A percentile compares a stretch with the other conserved stretches of the same genome.
phyloP scores from a whole-genome alignment of 2,888 invertebrate species.

The Keiferia lycopersicella region DNA sequence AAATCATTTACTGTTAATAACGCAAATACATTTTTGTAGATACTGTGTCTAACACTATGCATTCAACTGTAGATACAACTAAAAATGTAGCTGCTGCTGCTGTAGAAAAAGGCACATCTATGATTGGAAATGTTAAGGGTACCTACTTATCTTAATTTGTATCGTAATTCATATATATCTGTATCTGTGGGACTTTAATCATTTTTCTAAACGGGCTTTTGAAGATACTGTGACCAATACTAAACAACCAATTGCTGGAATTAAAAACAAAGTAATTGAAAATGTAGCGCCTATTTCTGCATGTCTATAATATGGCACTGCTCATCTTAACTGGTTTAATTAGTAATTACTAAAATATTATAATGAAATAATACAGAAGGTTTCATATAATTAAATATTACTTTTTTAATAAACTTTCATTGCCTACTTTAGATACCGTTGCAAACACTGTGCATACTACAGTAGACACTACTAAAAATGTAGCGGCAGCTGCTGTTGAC shows the following conservation, averaged over 20 bases:
- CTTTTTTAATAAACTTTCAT: neutral
- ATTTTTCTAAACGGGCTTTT: neutral
- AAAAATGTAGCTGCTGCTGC: slow-evolving; percentile 41
- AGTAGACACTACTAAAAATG: slow-evolving; percentile 55
- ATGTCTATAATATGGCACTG: too few species aligned
- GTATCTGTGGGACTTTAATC: neutral
- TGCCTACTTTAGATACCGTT: slow-evolving; percentile 43
- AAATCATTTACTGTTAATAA: neutral
- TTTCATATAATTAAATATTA: too few species aligned
- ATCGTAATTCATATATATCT: too few species aligned
- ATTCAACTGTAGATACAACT: slow-evolving; percentile 26
- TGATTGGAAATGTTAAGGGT: slow-evolving; percentile 49
- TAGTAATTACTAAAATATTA: too few species aligned
- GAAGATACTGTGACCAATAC: neutral
- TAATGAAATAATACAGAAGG: too few species aligned
- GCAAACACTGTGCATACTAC: slow-evolving; percentile 45
- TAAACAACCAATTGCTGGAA: too few species aligned
- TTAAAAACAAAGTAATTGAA: too few species aligned
- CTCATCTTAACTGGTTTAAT: too few species aligned
- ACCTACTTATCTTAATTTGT: slow-evolving; percentile 28
- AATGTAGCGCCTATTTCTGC: too few species aligned
- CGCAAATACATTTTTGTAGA: slow-evolving; percentile 21
- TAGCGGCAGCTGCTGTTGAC: slow-evolving; percentile 50
- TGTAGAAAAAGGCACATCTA: slow-evolving; percentile 48
- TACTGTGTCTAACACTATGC: slow-evolving; percentile 31